Evolutionary conservation across 2,888 invertebrate genomes (phyloP).

Genomic region (Reticulitermes lucifugus): DNA sequence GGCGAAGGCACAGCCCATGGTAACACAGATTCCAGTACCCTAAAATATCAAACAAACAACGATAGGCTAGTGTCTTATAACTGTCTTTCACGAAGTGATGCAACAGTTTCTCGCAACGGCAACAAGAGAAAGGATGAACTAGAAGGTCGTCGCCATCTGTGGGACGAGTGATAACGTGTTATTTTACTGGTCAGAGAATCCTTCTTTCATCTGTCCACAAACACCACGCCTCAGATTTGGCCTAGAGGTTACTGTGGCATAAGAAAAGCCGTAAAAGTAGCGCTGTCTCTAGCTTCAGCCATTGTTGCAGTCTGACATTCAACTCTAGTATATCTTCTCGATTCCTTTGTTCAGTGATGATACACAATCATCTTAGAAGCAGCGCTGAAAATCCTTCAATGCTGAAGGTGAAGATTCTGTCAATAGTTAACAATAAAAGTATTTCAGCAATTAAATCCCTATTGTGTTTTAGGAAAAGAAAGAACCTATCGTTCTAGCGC

Average conservation of each 20-base stretch:
- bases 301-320: background rate
- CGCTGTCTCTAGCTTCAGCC: background rate
- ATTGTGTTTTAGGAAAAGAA: background rate
- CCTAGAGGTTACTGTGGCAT: background rate
- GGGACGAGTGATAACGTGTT: background rate
- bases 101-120: background rate
- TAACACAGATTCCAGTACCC: too few relatives aligned
- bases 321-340: background rate
- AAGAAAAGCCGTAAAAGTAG: background rate
- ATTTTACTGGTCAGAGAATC: background rate
- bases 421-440: background rate
- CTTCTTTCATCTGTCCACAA: conserved; percentile 7
- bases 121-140: background rate
- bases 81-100: background rate
- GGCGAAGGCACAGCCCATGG: too few relatives aligned
- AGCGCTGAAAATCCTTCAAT: background rate
- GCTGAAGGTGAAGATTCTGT: background rate
- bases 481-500: background rate
- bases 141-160: background rate
- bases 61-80: background rate
- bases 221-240: background rate
- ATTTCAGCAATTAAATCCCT: background rate
- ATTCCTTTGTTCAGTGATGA: background rate
- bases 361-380: background rate
- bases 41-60: too few relatives aligned